Percentiles rank a stretch among this genome's conserved stretches.
These are phyloP conservation scores for Synanthedon vespiformis DNA, from an alignment of 2,888 invertebrate species.

Conservation along the genomic window DNA sequence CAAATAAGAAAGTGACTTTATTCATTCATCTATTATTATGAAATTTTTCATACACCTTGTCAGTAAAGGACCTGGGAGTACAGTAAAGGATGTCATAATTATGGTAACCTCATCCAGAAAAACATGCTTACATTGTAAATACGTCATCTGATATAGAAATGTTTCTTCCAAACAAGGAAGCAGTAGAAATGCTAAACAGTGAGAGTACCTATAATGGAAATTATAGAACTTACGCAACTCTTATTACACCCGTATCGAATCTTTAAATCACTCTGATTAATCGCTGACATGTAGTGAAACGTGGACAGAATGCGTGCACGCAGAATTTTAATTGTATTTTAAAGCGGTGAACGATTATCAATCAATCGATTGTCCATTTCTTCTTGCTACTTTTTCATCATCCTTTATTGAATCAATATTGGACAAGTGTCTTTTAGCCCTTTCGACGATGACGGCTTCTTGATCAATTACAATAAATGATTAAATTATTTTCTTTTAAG, in stretches of 20 bases:
- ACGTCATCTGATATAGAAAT: too few species aligned
- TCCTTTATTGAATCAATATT: background rate
- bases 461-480: background rate
- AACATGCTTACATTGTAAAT: too few species aligned
- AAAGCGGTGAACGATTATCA: background rate
- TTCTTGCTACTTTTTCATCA: background rate
- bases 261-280: constrained; percentile 51
- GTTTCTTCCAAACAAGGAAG: too few species aligned
- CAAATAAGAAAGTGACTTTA: too few species aligned
- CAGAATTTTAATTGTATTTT: constrained; percentile 13
- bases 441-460: background rate
- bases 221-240: constrained; percentile 44
- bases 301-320: constrained; percentile 13
- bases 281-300: constrained; percentile 29
- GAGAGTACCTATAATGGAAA: constrained; percentile 19
- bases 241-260: constrained; percentile 33
- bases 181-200: too few species aligned
- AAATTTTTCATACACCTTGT: too few species aligned
- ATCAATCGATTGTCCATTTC: constrained; percentile 1
- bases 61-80: too few species aligned
- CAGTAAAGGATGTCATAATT: too few species aligned
- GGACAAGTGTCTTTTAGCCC: background rate
- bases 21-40: too few species aligned
- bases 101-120: too few species aligned
- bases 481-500: background rate